Evolutionary conservation across 1,140 invertebrate genomes (phyloP).

Genomic region (Protaetia brevitarsis): DNA sequence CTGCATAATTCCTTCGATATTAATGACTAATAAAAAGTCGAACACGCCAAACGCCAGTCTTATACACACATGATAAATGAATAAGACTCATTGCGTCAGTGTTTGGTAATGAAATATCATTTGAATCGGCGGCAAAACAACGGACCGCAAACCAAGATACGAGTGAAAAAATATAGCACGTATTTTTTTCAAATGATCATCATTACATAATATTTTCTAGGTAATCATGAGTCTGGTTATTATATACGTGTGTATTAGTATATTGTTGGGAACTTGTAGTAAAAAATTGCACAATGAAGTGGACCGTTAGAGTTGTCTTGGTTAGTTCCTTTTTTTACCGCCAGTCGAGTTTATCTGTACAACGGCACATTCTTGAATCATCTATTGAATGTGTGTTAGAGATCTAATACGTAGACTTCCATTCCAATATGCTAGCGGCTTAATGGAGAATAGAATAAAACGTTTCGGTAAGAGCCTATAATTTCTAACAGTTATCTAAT

Average conservation of each 20-base stretch:
- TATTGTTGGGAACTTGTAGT: not conserved
- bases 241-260: no score
- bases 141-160: no score
- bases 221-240: not conserved
- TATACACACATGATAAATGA: not conserved
- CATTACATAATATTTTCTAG: not conserved
- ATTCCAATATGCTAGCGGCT: not conserved
- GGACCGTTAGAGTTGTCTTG: not conserved
- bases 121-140: not conserved
- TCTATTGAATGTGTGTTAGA: not conserved
- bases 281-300: not conserved
- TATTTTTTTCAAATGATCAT: not conserved
- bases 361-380: not conserved
- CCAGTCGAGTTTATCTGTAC: not conserved
- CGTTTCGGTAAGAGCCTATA: not conserved
- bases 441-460: not conserved
- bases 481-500: not conserved
- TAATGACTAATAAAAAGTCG: not conserved
- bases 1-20: not conserved
- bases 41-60: not conserved
- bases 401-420: not conserved
- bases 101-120: not conserved
- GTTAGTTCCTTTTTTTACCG: not conserved
- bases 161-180: not conserved
- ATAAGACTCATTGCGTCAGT: not conserved